phyloP scores from a whole-genome alignment of 2,113 vertebrate genomes.

The Amphiprion percula region DNA sequence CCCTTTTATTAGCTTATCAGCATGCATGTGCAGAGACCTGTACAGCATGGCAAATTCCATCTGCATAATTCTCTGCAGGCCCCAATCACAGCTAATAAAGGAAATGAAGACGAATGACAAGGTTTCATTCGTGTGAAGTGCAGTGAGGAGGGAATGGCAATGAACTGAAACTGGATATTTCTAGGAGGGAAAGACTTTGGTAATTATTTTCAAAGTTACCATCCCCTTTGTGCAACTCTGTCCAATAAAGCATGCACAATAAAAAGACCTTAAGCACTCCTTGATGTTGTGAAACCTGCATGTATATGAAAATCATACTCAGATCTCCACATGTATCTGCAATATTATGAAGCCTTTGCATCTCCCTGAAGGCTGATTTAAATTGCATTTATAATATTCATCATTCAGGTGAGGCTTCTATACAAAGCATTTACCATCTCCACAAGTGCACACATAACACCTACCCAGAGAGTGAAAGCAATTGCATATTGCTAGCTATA shows the following conservation, averaged over 20 bases:
- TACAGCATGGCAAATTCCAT: slow-evolving; percentile 10
- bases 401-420: slow-evolving; percentile 18
- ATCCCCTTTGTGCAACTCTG: not conserved
- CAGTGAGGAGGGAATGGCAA: not conserved
- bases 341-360: not conserved
- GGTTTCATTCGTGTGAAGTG: slow-evolving; percentile 25
- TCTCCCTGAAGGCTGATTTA: not conserved
- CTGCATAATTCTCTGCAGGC: slow-evolving; percentile 46
- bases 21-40: slow-evolving; percentile 52
- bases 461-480: not conserved
- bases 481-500: no score
- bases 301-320: not conserved
- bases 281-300: no score
- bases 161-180: not conserved
- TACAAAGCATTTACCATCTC: slow-evolving; percentile 17
- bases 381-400: not conserved
- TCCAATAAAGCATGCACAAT: not conserved
- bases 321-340: not conserved
- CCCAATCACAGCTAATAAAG: slow-evolving; percentile 59
- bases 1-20: slow-evolving; percentile 58
- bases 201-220: not conserved
- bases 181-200: not conserved
- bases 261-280: not conserved
- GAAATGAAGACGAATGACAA: slow-evolving; percentile 37
- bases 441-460: not conserved